Base-by-base conservation (phyloP, 2,797 vertebrate species). In the Ataeniobius toweri region DNA sequence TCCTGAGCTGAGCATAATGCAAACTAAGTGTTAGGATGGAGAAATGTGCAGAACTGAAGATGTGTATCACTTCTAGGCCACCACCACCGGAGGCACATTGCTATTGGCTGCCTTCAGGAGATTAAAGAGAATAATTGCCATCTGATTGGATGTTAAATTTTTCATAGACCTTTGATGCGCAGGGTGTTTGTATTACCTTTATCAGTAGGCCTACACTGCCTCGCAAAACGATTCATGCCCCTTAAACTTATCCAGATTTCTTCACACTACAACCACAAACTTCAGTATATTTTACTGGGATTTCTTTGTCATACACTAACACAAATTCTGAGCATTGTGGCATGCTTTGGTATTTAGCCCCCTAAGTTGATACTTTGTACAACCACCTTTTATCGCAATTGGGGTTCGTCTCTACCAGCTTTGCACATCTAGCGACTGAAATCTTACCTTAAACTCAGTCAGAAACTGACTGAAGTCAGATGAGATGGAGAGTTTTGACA, bases 121-220 rank as follows among this genome's bases (percentile, higher is more conserved):
- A 95, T 96, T 95, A 96, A 95, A 95, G 94, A 93, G 93, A 95
- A 96, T 95, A 95, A 94, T 94, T 96, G 95, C 94, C 93, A 94
- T 87, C 92, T 96, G 95, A 96, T 96, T 96, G 94, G 95, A 92
- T 95, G 86, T 93, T 96, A 87, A 95, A 95, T 94, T 91, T 96
- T 96, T 95, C 88, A 95, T 95, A 88, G 90, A 91, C 80, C 93
- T 94, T 95, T 94, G 93, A 93, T 91, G 90, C 90, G 69, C 82
- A 78, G 89, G 86, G 90, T 91, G 89, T 94, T 95, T 93, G 91
- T 90, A 84, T 92, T 94, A 93, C 93, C 92, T 92, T 92, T 92
- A 91, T 92, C 92, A 90, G 84, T 86, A 90, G 90, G 86, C 93
- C 92, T 91, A 91, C 65, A 44, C 44, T 44, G 22, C 41, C 24